Base-by-base conservation (phyloP, 1,140 invertebrate species). In the Bacillus rossius region DNA sequence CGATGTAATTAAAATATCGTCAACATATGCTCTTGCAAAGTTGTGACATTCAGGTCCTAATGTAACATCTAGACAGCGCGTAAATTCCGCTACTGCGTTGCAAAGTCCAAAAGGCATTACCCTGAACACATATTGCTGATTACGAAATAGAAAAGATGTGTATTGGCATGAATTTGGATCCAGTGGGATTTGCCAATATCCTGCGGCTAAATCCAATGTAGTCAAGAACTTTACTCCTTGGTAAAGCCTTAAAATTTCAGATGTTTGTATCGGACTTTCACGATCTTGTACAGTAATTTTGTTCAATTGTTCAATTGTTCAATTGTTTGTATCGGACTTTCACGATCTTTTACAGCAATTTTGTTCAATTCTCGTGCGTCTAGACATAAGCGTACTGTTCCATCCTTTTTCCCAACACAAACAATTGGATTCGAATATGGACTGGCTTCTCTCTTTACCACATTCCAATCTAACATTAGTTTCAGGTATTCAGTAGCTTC, bases 121-220 rank as follows among this genome's bases (percentile, higher is more conserved):
- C 43, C 64, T 57, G 54, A 69, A 73, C 0, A 65, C 61, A 57
- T 70, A 73, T n/a, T 62, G 58, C 51, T 63, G 60, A 0, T 62
- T 61, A 47, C 70, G 62, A 59, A 68, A 66, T 7, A 65, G 37
- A 58, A 72, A 74, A 0, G 67, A 67, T 1, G 71, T 73, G 54
- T 67, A 72, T 25, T 68, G 62, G 13, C 53, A 57, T 38, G 65
- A 66, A 2, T 67, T 52, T 40, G 55, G 25, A 4, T 41, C 51
- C 17, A 73, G 53, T 0, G 66, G 63, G 13, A 73, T 66, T 59
- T 73, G 72, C 67, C 67, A 73, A 63, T 70, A 74, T 8, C 67
- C 65, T 22, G 61, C 61, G 10, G 55, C 59, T 17, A 75, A 55
- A 57, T 73, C 71, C 1, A 73, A 57, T 8, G 62, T 61, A 4